Conservation (phyloP, 1,140 invertebrate species). For the Himalopsyche phryganea region DNA sequence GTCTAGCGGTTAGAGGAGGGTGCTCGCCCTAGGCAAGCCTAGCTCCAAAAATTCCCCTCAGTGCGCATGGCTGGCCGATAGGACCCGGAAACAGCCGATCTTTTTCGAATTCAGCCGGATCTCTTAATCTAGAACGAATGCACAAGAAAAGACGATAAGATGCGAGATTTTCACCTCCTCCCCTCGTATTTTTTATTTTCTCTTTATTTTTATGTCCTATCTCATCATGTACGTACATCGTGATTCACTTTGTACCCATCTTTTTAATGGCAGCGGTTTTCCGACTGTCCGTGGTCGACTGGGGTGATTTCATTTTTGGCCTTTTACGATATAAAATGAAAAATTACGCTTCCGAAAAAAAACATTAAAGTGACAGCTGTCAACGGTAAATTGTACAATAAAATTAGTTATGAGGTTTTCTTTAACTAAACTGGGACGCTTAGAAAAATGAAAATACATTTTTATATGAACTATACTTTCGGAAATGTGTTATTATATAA, state of each 20-base stretch:
- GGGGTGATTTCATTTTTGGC: neutral
- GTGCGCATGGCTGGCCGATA: slow-evolving; percentile 8
- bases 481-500: no score
- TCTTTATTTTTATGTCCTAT: slow-evolving; percentile 4
- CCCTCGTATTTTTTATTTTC: neutral
- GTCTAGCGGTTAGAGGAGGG: slow-evolving; percentile 8
- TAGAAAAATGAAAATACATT: no score
- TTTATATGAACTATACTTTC: no score
- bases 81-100: slow-evolving; percentile 3
- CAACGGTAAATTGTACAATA: neutral
- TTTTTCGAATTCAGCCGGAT: slow-evolving; percentile 5
- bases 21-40: neutral
- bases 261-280: neutral
- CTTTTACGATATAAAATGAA: no score
- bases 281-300: neutral
- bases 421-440: no score
- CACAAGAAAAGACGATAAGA: slow-evolving; percentile 7
- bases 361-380: neutral
- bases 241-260: neutral
- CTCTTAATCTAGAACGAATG: slow-evolving; percentile 27
- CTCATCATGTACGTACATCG: neutral
- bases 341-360: neutral
- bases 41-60: slow-evolving; percentile 11
- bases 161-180: neutral
- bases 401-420: neutral